Conservation (phyloP, 2,797 vertebrate species). For the Crenichthys baileyi region DNA sequence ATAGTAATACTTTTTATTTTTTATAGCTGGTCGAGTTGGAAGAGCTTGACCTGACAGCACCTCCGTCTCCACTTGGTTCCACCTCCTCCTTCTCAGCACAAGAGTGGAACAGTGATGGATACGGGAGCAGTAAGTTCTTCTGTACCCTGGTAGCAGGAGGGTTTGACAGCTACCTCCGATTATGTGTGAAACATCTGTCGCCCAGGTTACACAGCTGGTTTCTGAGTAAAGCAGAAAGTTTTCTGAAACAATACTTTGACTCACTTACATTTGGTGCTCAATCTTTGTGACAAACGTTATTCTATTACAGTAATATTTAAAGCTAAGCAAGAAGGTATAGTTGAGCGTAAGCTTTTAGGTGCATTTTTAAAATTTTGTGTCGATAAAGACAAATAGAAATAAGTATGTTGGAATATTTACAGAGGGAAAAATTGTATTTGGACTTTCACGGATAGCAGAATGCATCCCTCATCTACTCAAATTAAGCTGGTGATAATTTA, state of each 20-base stretch:
- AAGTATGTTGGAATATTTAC: neutral
- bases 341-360: neutral
- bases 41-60: constrained; percentile 77
- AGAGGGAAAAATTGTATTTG: neutral
- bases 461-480: too few relatives aligned
- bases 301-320: neutral
- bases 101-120: constrained; percentile 81
- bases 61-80: constrained; percentile 79
- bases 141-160: neutral
- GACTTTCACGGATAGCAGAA: neutral
- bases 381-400: neutral
- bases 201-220: neutral
- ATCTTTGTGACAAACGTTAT: neutral
- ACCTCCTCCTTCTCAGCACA: constrained; percentile 77
- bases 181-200: neutral
- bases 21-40: constrained; percentile 80
- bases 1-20: neutral
- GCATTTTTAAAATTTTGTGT: neutral
- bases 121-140: constrained; percentile 86
- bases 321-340: neutral
- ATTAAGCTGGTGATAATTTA: too few relatives aligned
- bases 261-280: neutral
- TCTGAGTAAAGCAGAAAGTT: neutral
- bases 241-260: neutral
- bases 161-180: neutral